Base-by-base conservation (phyloP, 2,797 vertebrate genomes). In the Dendrocincla fuliginosa region DNA sequence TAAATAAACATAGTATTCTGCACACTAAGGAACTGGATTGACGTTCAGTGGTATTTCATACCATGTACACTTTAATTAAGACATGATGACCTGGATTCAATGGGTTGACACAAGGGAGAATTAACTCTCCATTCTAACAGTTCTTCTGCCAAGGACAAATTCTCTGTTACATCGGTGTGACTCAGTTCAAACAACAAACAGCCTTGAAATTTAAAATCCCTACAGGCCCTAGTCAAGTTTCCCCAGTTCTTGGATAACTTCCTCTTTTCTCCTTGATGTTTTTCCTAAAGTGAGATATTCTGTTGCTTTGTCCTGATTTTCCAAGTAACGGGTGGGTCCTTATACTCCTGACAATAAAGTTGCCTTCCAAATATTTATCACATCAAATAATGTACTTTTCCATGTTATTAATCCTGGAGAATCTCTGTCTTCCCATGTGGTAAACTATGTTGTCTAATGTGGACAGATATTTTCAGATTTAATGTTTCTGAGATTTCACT, bases 161-260 rank as follows among this genome's bases (percentile, higher is more conserved):
- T 71, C 93, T 93, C 87, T 85, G 70, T 90, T 96, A 85, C 94
- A 94, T 76, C 27, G 95, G 85, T 96, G 95, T 97, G 97, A 97
- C 94, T 97, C 92, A 96, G 93, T 96, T 96, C 93, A 97, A 97
- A 96, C 95, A 97, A 96, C 95, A 95, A 97, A 96, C 84, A 95
- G 76, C 65, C 94, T 89, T 96, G 93, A 76, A 94, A 68, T 91
- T 94, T 93, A 84, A 93, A 95, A 94, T 97, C 94, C 94, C 95
- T 85, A 52, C 52, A 92, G 96, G 73, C 90, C 74, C 65, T 93
- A 85, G 87, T 97, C 76, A 82, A 95, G 70, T 96, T 95, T 95
- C 95, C 52, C 89, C 50, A 88, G 90, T 92, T 96, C 92, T 97
- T 97, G 96, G 96, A 96, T 92, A 96, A 96, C 90, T 96, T 96